Evolutionary conservation across 2,888 invertebrate species (phyloP), one percentile per base, ranked within the genome.

Genomic region (Brachypalpus laphriformis): DNA sequence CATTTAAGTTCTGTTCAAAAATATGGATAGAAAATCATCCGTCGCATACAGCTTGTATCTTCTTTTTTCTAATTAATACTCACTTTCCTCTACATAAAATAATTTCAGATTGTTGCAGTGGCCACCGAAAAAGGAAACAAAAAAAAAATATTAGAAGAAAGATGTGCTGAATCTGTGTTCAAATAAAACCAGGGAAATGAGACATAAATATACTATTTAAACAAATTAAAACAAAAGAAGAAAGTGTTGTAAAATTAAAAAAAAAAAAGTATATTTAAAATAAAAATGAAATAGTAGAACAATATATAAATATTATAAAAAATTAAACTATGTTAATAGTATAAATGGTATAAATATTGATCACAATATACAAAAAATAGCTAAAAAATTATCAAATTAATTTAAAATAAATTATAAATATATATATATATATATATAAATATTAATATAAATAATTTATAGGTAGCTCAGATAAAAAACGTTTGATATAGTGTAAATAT

Each of bases 261-360:
- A 59, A n/a, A 49, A 20, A 8, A 66, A 68, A 61, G 16, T 51
- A 47, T 56, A 68, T 70, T 34, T n/a, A 82, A 57, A 59, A 65
- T n/a, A 47, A 72, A 42, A 65, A 57, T n/a, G 18, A 76, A 86
- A 61, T 42, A 54, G 31, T 74, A 82, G 71, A 82, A 86, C 70
- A 87, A 74, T 78, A 78, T 82, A 70, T 34, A 77, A 81, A 68
- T 49, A 66, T 45, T 57, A 71, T 47, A 20, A 68, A 68, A 70
- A 75, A 71, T 14, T 61, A 72, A 85, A 86, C 87, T 87, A 88
- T 87, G 87, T 83, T 87, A 86, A 87, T 87, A 88, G 83, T 61
- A 66, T 70, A 81, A 81, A 87, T 88, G 77, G 47, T 83, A 87
- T 71, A 76, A 80, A 83, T 85, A 80, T 86, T 87, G 81, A 88